Evolutionary conservation across 1,140 invertebrate species (phyloP).

Genomic region (Nebria ingens): DNA sequence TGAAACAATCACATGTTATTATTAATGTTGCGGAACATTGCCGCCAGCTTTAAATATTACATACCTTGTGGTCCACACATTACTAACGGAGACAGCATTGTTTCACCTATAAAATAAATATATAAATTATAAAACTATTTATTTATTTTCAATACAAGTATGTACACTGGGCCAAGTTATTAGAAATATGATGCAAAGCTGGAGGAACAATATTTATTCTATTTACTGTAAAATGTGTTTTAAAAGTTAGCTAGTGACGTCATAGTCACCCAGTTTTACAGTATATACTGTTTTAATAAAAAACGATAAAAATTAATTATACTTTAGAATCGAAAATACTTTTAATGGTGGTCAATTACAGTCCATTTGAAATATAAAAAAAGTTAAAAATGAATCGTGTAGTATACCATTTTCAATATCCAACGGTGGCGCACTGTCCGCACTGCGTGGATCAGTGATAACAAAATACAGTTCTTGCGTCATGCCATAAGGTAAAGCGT

Average conservation of each 20-base stretch:
- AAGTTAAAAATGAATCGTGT: constrained; percentile 13
- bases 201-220: not conserved
- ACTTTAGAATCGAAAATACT: not conserved
- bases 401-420: constrained; percentile 76
- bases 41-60: not conserved
- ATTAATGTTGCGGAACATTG: not conserved
- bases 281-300: too few relatives aligned
- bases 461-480: constrained; percentile 92
- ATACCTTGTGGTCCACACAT: constrained; percentile 85
- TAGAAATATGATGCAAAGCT: constrained; percentile 6
- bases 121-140: not conserved
- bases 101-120: constrained; percentile 60
- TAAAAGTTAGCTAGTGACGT: too few relatives aligned
- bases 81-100: constrained; percentile 81
- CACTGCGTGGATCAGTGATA: constrained; percentile 62
- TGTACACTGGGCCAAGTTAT: constrained; percentile 27
- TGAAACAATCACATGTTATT: constrained; percentile 15
- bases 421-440: constrained; percentile 65
- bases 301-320: constrained; percentile 21
- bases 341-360: not conserved
- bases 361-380: too few relatives aligned
- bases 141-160: constrained; percentile 11
- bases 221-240: too few relatives aligned
- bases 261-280: too few relatives aligned
- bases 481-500: constrained; percentile 68